Base-by-base conservation (phyloP, 1,140 invertebrate genomes). In the Hermetia illucens region DNA sequence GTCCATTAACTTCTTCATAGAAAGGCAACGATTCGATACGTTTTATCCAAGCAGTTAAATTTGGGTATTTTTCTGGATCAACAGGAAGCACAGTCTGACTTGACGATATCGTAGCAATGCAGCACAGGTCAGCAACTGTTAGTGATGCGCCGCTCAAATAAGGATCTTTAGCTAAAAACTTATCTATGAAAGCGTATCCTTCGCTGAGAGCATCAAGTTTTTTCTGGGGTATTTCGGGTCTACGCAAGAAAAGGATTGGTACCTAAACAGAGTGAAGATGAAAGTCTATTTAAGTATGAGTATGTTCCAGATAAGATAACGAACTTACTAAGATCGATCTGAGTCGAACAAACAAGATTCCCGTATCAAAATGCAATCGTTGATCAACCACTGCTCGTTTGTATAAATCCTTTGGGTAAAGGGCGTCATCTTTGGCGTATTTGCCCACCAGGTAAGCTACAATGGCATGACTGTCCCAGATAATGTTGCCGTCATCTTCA, bases 321-420 rank as follows among this genome's bases (percentile, higher is more conserved):
- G 38, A 22, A 0, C 55, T 53, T 5, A 29, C 16, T 5, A 44
- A 44, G 17, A 55, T 53, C 10, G 49, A 44, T 2, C 72, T 62
- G 3, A 76, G 64, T 44, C 62, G 67, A 3, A 67, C 63, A 49
- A 71, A 79, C 8, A 83, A 53, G 5, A 66, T 68, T 2, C 70
- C 69, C 9, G 66, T 59, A 40, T 78, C 72, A 47, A 77, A 79
- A 53, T 70, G 67, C 29, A 78, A 43, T 3, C 66, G 56, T 38
- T 69, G 63, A 50, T 77, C 64, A 0, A 78, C 66, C 1, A 68
- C 18, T 4, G 69, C 70, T 21, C 73, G 51, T 41, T 60, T 54
- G 34, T 63, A 55, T 6, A 62, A 52, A 47, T 75, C 70, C 44
- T 64, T 65, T 3, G 74, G 73, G 51, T 75, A 76, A 1, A 76